Base-by-base conservation (phyloP, 1,140 invertebrate species). In the Nautilus pompilius region DNA sequence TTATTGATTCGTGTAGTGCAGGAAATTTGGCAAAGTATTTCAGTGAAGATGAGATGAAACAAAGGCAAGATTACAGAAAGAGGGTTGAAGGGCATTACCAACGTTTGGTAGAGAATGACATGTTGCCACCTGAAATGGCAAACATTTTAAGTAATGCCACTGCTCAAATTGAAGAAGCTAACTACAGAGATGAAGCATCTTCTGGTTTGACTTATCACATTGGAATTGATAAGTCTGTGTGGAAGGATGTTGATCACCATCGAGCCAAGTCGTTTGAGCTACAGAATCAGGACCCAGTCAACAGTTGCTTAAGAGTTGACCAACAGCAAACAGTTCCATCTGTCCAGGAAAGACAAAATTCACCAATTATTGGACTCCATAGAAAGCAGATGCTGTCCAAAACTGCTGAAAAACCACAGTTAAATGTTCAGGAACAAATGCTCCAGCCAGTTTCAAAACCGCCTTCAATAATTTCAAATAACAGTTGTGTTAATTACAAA, bases 221-320 rank as follows among this genome's bases (percentile, higher is more conserved):
- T n/a, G 60, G 63, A 49, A 62, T 69, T 62, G 67, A 65, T 62
- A 65, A 58, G 62, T 58, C 54, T 20, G 68, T 65, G 8, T 67
- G 70, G 69, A 54, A 58, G 63, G 62, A 59, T 22, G 60, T 64
- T 60, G 48, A 75, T 67, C 74, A 83, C 60, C 73, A 77, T 17
- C 73, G 80, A 58, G 91, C 91, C 68, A 85, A 92, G 34, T 73
- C 87, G 3, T 17, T 65, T 53, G 66, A 70, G 45, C 54, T 57
- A 60, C 45, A 58, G 30, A 69, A 62, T n/a, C n/a, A n/a, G n/a
- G n/a, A n/a, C n/a, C n/a, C n/a, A n/a, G n/a, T n/a, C n/a, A n/a
- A n/a, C n/a, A n/a, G n/a, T n/a, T n/a, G n/a, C n/a, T n/a, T n/a
- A n/a, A n/a, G n/a, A n/a, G n/a, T n/a, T n/a, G n/a, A n/a, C n/a